phyloP scores from a whole-genome alignment of 1,140 invertebrate species.

The Eumaeus atala region DNA sequence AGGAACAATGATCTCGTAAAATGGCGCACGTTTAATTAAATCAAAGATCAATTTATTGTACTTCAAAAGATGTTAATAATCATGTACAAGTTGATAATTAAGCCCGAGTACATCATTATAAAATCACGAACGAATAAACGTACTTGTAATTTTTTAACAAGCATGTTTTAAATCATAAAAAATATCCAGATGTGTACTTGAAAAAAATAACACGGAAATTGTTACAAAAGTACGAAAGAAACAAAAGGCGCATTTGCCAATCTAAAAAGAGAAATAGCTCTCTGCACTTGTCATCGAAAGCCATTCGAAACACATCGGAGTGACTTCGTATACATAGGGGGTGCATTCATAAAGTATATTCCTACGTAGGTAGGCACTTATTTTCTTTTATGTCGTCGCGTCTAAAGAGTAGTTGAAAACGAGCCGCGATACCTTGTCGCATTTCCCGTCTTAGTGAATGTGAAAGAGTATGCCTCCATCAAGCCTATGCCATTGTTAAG shows the following conservation, averaged over 20 bases:
- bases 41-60: too few relatives aligned
- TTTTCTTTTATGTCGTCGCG: conserved; percentile 58
- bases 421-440: conserved; percentile 49
- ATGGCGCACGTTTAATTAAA: too few relatives aligned
- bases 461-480: conserved; percentile 54
- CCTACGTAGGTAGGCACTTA: conserved; percentile 31
- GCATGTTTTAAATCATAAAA: conserved; percentile 19
- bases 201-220: conserved; percentile 39
- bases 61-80: conserved; percentile 3
- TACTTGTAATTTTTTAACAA: conserved; percentile 1
- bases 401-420: conserved; percentile 65
- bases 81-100: too few relatives aligned
- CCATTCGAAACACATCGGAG: conserved; percentile 64
- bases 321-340: conserved; percentile 49
- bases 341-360: conserved; percentile 38
- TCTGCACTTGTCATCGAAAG: conserved; percentile 68
- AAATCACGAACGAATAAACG: neutral
- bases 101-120: conserved; percentile 26
- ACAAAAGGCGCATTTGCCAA: conserved; percentile 63
- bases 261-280: conserved; percentile 63
- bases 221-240: conserved; percentile 40
- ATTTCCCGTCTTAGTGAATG: conserved; percentile 61
- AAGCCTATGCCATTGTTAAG: conserved; percentile 52
- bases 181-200: conserved; percentile 31
- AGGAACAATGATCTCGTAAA: too few relatives aligned